Percentiles rank a stretch among this genome's conserved stretches.
These are phyloP conservation scores for Psilopsiagon aurifrons DNA, from an alignment of 2,113 vertebrate genomes.

Conservation along the genomic window DNA sequence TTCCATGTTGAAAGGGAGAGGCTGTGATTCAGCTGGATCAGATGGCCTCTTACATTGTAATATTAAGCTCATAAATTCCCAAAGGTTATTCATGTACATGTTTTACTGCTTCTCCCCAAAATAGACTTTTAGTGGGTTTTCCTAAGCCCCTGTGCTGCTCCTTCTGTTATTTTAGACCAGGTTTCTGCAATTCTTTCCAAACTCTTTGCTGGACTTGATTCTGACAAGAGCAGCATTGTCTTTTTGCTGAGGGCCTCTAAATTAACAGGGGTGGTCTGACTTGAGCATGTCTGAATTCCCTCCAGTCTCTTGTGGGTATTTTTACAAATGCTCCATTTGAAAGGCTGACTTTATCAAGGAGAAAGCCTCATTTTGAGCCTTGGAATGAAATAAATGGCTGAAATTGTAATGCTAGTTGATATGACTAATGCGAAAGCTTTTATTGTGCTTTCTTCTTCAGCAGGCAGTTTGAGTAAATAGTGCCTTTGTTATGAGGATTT, in stretches of 20 bases:
- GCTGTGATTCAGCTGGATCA: not conserved
- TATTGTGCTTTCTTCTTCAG: not conserved
- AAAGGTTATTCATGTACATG: not conserved
- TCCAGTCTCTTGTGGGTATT: not conserved
- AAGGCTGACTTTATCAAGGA: not conserved
- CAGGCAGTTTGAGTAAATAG: not conserved
- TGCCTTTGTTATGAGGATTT: not conserved
- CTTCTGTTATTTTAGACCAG: not conserved
- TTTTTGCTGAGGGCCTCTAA: not conserved
- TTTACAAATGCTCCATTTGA: not conserved
- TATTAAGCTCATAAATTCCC: not conserved
- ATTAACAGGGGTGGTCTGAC: not conserved
- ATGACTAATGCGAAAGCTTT: not conserved
- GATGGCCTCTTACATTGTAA: not conserved
- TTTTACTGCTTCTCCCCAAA: not conserved
- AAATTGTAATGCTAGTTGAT: not conserved
- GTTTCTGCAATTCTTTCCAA: not conserved
- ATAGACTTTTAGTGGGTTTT: not conserved
- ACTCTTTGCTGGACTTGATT: rapidly evolving
- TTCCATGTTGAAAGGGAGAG: not conserved
- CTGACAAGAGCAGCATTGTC: not conserved
- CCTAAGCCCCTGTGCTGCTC: not conserved
- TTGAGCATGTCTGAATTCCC: not conserved
- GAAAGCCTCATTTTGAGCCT: not conserved
- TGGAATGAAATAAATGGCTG: not conserved